These are phyloP conservation scores for Somateria mollissima DNA, from an alignment of 2,797 vertebrate species.

Conservation along the genomic window DNA sequence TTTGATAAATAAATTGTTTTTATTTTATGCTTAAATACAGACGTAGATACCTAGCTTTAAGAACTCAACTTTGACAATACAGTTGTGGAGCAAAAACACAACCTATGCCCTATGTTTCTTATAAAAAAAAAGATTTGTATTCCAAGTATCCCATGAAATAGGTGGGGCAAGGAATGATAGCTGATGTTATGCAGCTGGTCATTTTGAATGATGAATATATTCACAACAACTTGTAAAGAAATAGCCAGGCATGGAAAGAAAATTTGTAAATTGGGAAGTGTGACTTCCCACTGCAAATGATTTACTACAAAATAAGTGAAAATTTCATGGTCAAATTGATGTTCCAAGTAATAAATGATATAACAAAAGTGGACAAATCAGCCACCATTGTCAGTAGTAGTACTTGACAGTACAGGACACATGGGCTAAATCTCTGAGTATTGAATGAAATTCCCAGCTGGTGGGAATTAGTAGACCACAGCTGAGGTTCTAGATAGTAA, in stretches of 20 bases:
- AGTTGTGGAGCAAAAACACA: neutral
- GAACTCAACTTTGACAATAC: neutral
- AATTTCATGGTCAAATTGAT: neutral
- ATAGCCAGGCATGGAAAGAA: neutral
- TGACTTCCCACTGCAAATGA: neutral
- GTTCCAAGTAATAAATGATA: neutral
- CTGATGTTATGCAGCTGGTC: neutral
- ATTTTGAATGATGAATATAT: neutral
- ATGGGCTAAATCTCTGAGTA: neutral
- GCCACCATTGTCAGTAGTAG: neutral
- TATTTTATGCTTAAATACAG: neutral
- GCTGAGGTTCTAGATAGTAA: neutral
- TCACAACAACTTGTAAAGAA: neutral
- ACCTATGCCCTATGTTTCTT: neutral
- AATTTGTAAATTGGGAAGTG: neutral
- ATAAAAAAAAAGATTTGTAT: neutral
- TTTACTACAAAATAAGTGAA: conserved; percentile 1
- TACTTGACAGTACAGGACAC: neutral
- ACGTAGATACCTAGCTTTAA: neutral
- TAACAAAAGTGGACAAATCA: neutral
- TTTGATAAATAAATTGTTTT: neutral
- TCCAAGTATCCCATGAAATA: neutral
- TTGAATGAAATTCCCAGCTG: neutral
- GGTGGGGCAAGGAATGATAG: neutral
- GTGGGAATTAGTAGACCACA: neutral